Base-by-base conservation (phyloP, 2,797 vertebrate species). In the Hemibagrus guttatus region DNA sequence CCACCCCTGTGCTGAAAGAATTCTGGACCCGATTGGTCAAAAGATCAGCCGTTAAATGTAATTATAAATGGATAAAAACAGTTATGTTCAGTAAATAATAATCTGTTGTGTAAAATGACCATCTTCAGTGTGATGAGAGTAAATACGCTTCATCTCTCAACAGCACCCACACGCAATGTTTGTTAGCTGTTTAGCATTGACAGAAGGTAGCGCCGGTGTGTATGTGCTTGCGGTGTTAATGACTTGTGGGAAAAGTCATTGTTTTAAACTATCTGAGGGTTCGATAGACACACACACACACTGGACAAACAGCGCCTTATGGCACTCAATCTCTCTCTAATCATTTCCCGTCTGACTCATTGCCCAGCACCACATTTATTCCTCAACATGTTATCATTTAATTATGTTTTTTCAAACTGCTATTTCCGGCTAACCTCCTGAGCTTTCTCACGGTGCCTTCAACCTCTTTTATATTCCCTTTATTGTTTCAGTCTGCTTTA, bases 211-310 rank as follows among this genome's bases (percentile, higher is more conserved):
- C 0, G 13, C 23, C 7, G 49, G 78, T 83, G 19, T 61, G 74
- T 81, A 68, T 87, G 84, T 56, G 82, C 56, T 63, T 91, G 87
- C 93, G 92, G 91, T 86, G 79, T 91, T 87, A 90, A 88, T 92
- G 6, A 64, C 31, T 54, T 90, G 86, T 93, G 93, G 88, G 93
- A 93, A 91, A 86, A 90, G 61, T 80, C 56, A 31, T n/a, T 94
- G 91, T 93, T 94, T n/a, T 92, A 90, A 88, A 90, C 86, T 87
- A 87, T 83, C 91, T 93, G 93, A 76, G 35, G 13, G 83, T 82
- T 92, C 85, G 91, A 88, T 91, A 87, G 85, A 71, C 68, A 75
- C 26, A 75, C 79, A 42, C 68, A 87, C 87, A 90, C 58, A 82
- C 69, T 81, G 87, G 84, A 75, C 88, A 88, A 88, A 91, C 81